Conservation (phyloP, 2,888 invertebrate genomes). For the Leptopilina syphax region DNA sequence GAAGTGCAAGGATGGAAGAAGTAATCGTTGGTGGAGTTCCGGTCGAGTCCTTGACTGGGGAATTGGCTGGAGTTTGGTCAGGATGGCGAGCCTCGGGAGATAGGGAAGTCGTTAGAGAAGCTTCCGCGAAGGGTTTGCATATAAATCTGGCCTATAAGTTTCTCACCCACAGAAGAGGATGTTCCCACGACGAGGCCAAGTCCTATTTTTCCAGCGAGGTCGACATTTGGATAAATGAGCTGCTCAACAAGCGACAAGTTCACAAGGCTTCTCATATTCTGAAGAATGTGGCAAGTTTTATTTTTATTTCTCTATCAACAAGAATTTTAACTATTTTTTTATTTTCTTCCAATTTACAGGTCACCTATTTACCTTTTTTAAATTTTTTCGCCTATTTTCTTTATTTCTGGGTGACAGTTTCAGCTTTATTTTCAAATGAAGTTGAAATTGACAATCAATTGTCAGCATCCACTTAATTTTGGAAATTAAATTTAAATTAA, state of each 20-base stretch:
- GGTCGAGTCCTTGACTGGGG: conserved; percentile 81
- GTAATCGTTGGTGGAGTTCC: conserved; percentile 68
- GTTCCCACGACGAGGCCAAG: conserved; percentile 78
- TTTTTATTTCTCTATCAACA: too few species aligned
- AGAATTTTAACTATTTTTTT: too few species aligned
- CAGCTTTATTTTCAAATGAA: too few species aligned
- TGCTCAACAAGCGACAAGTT: conserved; percentile 81
- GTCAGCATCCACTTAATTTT: too few species aligned
- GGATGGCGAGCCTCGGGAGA: conserved; percentile 82
- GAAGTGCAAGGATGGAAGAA: conserved; percentile 50
- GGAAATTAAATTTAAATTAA: too few species aligned
- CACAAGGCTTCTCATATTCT: conserved; percentile 83
- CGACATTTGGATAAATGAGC: conserved; percentile 81
- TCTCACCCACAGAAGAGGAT: conserved; percentile 79
- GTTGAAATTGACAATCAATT: too few species aligned
- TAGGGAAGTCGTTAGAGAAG: conserved; percentile 83
- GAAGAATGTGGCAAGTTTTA: conserved; percentile 78
- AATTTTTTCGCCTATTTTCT: too few species aligned
- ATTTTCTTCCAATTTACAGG: too few species aligned
- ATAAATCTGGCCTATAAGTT: conserved; percentile 81
- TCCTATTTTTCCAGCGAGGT: conserved; percentile 77
- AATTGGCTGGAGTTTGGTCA: conserved; percentile 81
- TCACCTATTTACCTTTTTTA: too few species aligned
- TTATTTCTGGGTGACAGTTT: too few species aligned
- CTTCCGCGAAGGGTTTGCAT: conserved; percentile 83